Conservation (phyloP, 1,140 invertebrate genomes). For the Brachionus asplanchnoidis region DNA sequence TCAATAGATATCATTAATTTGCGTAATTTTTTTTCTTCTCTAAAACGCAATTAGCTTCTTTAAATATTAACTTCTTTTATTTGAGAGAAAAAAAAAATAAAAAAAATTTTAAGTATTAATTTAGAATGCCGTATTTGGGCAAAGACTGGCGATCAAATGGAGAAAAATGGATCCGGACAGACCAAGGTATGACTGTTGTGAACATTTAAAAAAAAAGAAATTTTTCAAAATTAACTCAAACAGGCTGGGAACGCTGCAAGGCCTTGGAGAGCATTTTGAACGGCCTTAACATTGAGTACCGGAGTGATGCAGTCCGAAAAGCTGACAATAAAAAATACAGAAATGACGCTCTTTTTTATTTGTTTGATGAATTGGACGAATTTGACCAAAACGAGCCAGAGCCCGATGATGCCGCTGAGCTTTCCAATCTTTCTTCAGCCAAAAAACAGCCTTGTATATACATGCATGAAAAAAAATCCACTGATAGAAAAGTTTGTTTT, state of each 20-base stretch:
- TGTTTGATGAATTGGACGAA: constrained; percentile 43
- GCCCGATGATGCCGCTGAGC: constrained; percentile 44
- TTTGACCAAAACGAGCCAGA: constrained; percentile 47
- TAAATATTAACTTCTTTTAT: not conserved
- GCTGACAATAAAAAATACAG: not conserved
- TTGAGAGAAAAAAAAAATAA: not conserved
- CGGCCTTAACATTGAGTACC: not conserved
- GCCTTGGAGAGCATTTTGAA: constrained; percentile 42
- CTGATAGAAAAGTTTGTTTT: constrained; percentile 48
- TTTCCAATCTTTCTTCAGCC: constrained; percentile 11
- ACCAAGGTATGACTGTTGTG: constrained; percentile 72
- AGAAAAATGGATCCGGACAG: constrained; percentile 94
- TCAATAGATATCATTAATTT: not conserved
- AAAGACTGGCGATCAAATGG: constrained; percentile 76
- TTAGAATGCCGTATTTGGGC: constrained; percentile 77
- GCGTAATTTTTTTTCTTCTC: not conserved
- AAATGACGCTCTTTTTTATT: not conserved
- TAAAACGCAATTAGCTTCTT: not conserved
- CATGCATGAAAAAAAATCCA: constrained; percentile 48
- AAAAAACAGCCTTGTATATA: constrained; percentile 47
- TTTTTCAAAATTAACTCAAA: constrained; percentile 44
- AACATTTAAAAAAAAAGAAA: constrained; percentile 78
- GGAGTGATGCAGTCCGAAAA: not conserved
- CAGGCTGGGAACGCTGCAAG: constrained; percentile 51
- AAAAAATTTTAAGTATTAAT: not conserved